Evolutionary conservation across 2,888 invertebrate species (phyloP), one percentile per base, ranked within the genome.

Genomic region (Lasioglossum marginatum): DNA sequence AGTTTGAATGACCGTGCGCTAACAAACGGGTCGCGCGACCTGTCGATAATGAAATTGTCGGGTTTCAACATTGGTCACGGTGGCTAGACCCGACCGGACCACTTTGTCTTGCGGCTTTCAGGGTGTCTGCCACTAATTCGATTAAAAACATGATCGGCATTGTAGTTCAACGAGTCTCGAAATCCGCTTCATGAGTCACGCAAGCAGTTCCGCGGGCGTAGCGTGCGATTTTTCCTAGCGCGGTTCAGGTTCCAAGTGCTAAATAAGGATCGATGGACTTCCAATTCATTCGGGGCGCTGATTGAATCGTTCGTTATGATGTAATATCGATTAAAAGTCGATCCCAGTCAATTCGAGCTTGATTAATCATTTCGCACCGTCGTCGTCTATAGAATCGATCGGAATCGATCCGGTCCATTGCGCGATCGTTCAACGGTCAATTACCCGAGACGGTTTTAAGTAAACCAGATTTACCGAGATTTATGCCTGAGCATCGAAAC

Each of bases 31-130:
- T 27, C 16, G 5, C 1, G 34, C 45, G 14, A 4, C 45, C 14
- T 27, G 71, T 48, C 78, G 52, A 27, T 48, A 70, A 84, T 82
- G 48, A 74, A 74, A 78, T 75, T 75, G 60, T 78, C 40, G 3
- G 14, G 77, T 48, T 45, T 68, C 23, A 16, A 45, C 19, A 5
- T 23, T 31, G 34, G 40, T 19, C 16, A 23, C 10, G 8, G 16
- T 34, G 52, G 12, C 27, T 37, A 31, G 16, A 45, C n/a, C 34
- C 0, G 45, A 40, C n/a, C 34, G 31, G n/a, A 31, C 48, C 68
- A 68, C 68, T 68, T 68, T 68, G 68, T 68, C 68, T 23, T 34
- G 34, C 68, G 68, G 23, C 37, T 34, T 68, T 68, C 68, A 37
- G 68, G 68, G 37, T 68, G 37, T 37, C 10, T 68, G 37, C 10